Evolutionary conservation across 1,140 invertebrate species (phyloP).

Genomic region (Drosophila malerkotliana): DNA sequence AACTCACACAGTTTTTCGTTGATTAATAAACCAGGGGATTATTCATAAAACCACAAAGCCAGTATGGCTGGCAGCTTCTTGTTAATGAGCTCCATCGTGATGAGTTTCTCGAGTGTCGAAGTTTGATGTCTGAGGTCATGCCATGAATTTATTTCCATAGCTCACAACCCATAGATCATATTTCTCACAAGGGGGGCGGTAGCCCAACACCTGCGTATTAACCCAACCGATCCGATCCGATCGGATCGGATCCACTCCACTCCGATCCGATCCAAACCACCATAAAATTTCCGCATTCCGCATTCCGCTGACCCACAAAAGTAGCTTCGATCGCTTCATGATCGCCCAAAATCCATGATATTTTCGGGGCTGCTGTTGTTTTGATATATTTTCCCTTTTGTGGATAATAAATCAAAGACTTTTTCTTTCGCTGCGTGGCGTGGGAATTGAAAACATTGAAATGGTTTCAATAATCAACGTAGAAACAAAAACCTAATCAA

Average conservation of each 20-base stretch:
- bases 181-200: constrained; percentile 58
- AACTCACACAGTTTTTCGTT: constrained; percentile 42
- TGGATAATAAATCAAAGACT: constrained; percentile 53
- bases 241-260: constrained; percentile 2
- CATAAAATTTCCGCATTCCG: constrained; percentile 5
- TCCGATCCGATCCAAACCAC: background rate
- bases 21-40: constrained; percentile 76
- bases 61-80: constrained; percentile 62
- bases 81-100: constrained; percentile 75
- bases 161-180: constrained; percentile 64
- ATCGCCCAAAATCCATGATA: constrained; percentile 14
- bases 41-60: constrained; percentile 72
- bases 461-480: constrained; percentile 72
- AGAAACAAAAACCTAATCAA: constrained; percentile 76
- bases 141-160: constrained; percentile 77
- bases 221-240: constrained; percentile 22
- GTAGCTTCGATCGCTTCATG: constrained; percentile 5
- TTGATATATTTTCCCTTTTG: constrained; percentile 51
- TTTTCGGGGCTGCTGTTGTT: constrained; percentile 3
- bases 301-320: constrained; percentile 6
- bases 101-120: constrained; percentile 70
- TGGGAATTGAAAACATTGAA: constrained; percentile 72
- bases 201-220: constrained; percentile 74
- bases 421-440: constrained; percentile 58
- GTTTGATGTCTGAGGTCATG: constrained; percentile 80